Evolutionary conservation across 2,797 vertebrate species (phyloP).

Genomic region (Vipera ursinii): DNA sequence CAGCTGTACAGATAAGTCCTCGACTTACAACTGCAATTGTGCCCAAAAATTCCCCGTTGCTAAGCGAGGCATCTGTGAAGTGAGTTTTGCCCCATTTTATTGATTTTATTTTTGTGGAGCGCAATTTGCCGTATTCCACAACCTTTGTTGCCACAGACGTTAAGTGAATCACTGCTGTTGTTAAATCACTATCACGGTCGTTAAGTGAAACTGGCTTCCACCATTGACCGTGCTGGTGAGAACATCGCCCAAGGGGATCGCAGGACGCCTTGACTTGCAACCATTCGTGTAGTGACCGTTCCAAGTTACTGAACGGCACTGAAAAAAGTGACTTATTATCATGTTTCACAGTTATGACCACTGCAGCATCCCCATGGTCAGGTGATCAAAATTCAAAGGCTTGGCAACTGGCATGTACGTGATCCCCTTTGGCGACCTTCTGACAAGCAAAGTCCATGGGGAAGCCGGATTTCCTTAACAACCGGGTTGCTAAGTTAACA

Average conservation of each 20-base stretch:
- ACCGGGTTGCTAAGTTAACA: no score
- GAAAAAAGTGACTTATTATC: background rate
- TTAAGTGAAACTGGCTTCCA: background rate
- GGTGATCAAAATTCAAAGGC: background rate
- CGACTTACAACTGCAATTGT: background rate
- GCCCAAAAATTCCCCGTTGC: background rate
- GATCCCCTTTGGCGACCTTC: background rate
- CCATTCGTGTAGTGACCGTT: background rate
- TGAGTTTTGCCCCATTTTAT: background rate
- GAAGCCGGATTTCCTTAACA: no score
- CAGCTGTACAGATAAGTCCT: conserved; percentile 11
- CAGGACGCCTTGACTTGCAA: background rate
- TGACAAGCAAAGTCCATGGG: no score
- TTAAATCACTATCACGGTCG: no score
- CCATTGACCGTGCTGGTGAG: no score
- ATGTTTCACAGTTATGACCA: background rate
- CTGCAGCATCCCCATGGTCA: background rate
- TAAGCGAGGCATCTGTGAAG: background rate
- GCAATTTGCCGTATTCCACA: no score
- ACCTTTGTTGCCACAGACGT: background rate
- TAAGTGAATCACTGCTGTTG: background rate
- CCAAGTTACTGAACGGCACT: background rate
- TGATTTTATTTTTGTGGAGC: no score
- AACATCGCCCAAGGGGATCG: background rate
- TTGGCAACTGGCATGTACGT: background rate